Percentiles rank a stretch among this genome's conserved stretches.
Conservation (phyloP, 2,888 invertebrate genomes). For the Teinopalpus imperialis region DNA sequence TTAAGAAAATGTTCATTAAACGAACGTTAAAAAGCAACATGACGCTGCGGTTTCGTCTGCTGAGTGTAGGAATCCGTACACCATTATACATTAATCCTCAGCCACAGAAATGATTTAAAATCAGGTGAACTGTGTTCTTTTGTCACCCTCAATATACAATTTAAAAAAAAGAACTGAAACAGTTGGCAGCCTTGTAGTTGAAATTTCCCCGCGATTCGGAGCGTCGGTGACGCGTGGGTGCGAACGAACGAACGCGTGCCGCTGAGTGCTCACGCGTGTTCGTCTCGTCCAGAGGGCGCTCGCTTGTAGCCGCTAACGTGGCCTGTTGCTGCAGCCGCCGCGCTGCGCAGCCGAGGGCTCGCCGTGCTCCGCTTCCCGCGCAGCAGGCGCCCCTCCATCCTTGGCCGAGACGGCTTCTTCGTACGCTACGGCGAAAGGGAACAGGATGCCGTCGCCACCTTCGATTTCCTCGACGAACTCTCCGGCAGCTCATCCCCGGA, state of each 20-base stretch:
- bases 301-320: conserved; percentile 51
- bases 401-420: conserved; percentile 89
- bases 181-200: conserved; percentile 9
- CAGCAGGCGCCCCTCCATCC: conserved; percentile 85
- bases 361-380: conserved; percentile 78
- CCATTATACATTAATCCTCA: no score
- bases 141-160: no score
- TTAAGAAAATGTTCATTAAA: no score
- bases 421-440: conserved; percentile 90
- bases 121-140: no score
- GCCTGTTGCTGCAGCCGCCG: conserved; percentile 79
- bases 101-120: conserved; percentile 1
- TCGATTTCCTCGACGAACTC: conserved; percentile 90
- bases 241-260: conserved; percentile 26
- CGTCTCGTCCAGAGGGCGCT: conserved; percentile 59
- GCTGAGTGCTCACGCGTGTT: conserved; percentile 56
- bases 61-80: no score
- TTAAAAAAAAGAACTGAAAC: no score
- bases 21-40: no score
- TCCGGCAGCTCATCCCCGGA: conserved; percentile 68
- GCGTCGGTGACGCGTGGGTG: conserved; percentile 26
- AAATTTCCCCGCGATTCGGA: conserved; percentile 2
- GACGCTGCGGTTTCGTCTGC: no score
- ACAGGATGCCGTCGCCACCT: conserved; percentile 88
- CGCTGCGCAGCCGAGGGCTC: conserved; percentile 80